phyloP scores from a whole-genome alignment of 2,113 vertebrate genomes.

The Tragelaphus buxtoni region DNA sequence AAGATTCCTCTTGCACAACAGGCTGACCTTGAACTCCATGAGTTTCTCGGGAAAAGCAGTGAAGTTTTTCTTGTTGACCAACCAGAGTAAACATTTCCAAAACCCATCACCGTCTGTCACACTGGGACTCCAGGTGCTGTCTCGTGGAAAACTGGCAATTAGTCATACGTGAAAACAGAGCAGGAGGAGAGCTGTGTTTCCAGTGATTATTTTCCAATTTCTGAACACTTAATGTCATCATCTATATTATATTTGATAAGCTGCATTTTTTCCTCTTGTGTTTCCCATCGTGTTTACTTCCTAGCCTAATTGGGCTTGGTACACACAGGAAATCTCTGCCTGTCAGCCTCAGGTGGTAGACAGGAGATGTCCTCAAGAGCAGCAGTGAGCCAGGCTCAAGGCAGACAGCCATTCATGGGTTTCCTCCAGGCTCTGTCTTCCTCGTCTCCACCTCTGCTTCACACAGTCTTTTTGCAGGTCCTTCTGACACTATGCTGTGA shows the following conservation, averaged over 20 bases:
- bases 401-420: rapidly evolving
- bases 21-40: conserved; percentile 11
- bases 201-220: background rate
- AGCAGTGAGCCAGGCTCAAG: background rate
- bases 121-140: background rate
- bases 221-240: background rate
- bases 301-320: background rate
- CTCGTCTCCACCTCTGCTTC: background rate
- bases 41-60: conserved; percentile 10
- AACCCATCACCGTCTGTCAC: background rate
- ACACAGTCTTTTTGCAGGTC: background rate
- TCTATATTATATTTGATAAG: background rate
- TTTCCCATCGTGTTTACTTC: background rate
- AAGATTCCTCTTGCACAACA: background rate
- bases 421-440: background rate
- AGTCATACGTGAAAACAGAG: background rate
- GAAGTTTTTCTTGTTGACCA: conserved; percentile 9
- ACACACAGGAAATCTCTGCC: background rate
- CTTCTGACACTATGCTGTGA: background rate
- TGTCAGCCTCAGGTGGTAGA: background rate
- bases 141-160: background rate
- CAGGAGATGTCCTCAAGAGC: background rate
- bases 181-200: background rate
- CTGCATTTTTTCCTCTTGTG: background rate
- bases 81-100: conserved; percentile 1